phyloP scores from a whole-genome alignment of 2,113 vertebrate species.

The Catharus minimus region DNA sequence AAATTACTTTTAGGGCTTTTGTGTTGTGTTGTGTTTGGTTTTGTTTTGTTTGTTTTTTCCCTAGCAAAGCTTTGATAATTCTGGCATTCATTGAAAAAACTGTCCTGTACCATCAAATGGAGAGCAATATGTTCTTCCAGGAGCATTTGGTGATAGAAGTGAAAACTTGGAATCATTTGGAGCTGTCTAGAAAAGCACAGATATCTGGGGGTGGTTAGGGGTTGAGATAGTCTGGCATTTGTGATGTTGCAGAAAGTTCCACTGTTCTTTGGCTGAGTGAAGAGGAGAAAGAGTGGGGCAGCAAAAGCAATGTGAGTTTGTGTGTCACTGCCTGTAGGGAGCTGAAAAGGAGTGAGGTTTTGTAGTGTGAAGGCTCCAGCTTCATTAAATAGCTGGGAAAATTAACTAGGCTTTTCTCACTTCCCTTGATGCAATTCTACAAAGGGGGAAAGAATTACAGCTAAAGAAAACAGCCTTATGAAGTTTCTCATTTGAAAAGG shows the following conservation, averaged over 20 bases:
- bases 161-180: slow-evolving; percentile 28
- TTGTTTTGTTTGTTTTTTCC: neutral
- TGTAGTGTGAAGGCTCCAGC: neutral
- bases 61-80: slow-evolving; percentile 25
- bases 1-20: neutral
- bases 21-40: neutral
- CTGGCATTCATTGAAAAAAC: slow-evolving; percentile 9
- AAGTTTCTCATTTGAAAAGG: neutral
- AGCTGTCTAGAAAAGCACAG: slow-evolving; percentile 7
- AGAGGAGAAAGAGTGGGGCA: neutral
- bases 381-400: slow-evolving; percentile 25
- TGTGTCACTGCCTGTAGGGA: neutral
- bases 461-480: slow-evolving; percentile 26
- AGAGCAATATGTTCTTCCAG: slow-evolving; percentile 48
- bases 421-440: neutral
- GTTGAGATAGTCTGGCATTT: neutral
- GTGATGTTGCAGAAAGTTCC: neutral
- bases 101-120: slow-evolving; percentile 14
- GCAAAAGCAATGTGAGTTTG: neutral
- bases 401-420: slow-evolving; percentile 22
- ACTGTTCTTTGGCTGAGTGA: neutral
- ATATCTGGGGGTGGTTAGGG: neutral
- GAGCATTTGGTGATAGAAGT: slow-evolving; percentile 30
- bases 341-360: neutral
- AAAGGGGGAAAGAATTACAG: neutral